A percentile compares a stretch with the other conserved stretches of the same genome.
Conservation (phyloP, 2,797 vertebrate genomes). For the Aselliscus stoliczkanus region DNA sequence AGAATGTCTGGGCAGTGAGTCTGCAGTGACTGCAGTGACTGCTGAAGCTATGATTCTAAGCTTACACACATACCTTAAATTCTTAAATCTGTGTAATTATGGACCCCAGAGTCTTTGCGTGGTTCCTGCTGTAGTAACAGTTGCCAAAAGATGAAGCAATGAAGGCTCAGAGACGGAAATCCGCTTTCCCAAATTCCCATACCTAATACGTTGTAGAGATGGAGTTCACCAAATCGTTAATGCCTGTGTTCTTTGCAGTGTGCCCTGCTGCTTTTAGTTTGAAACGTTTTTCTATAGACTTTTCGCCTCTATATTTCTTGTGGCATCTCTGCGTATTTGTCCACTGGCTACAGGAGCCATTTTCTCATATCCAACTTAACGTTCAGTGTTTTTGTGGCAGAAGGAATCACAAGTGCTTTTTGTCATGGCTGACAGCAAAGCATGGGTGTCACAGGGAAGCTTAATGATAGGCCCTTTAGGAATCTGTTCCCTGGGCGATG, state of each 20-base stretch:
- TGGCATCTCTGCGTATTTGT: neutral
- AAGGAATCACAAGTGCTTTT: neutral
- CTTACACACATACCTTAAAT: neutral
- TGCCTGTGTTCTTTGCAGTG: neutral
- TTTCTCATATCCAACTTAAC: neutral
- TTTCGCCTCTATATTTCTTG: neutral
- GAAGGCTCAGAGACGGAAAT: neutral
- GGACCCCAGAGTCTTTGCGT: neutral
- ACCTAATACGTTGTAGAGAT: neutral
- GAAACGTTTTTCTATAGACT: neutral
- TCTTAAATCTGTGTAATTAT: neutral
- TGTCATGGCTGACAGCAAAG: neutral
- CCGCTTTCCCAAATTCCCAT: neutral
- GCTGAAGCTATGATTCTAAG: neutral
- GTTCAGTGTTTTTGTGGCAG: neutral
- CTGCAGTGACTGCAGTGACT: neutral
- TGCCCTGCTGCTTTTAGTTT: neutral
- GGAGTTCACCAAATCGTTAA: neutral
- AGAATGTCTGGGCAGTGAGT: neutral
- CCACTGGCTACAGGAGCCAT: neutral
- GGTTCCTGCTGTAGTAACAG: neutral
- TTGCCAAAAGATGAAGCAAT: neutral
- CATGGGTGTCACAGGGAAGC: neutral
- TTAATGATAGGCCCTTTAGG: constrained; percentile 9
- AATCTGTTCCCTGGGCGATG: constrained; percentile 1